phyloP scores from a whole-genome alignment of 2,797 vertebrate species.

The Craterocephalus amniculus region DNA sequence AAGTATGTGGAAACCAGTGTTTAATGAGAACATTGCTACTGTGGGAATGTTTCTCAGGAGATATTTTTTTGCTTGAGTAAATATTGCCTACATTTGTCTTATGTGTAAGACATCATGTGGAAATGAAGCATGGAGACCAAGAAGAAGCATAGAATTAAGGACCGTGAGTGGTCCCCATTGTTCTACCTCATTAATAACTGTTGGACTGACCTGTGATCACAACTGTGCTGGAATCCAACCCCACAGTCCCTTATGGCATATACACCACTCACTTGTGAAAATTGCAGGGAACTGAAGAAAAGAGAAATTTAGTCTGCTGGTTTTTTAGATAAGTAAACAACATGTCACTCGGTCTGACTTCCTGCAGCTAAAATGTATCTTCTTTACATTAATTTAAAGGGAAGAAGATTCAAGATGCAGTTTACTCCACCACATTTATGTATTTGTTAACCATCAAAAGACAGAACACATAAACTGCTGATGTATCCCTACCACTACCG shows the following conservation, averaged over 20 bases:
- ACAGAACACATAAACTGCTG: not conserved
- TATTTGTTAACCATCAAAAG: too few species aligned
- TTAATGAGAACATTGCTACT: conserved; percentile 13
- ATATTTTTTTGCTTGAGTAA: conserved; percentile 29
- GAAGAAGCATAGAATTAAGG: conserved; percentile 26
- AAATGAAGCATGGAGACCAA: conserved; percentile 31
- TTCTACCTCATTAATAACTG: conserved; percentile 53
- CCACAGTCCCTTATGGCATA: not conserved
- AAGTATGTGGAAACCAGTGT: not conserved
- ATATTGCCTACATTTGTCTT: conserved; percentile 23
- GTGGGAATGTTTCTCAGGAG: conserved; percentile 7
- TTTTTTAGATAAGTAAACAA: conserved; percentile 3
- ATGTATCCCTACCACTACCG: not conserved
- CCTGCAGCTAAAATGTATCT: too few species aligned
- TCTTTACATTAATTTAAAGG: too few species aligned
- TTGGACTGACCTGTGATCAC: too few species aligned
- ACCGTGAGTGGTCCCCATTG: conserved; percentile 30
- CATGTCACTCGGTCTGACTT: not conserved
- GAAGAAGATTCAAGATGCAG: not conserved
- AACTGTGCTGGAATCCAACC: conserved; percentile 19
- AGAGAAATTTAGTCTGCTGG: not conserved
- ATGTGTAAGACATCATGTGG: conserved; percentile 23
- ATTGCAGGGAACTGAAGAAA: not conserved
- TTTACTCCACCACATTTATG: not conserved
- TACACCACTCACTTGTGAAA: conserved; percentile 10